Evolutionary conservation across 2,113 vertebrate species (phyloP).

Genomic region (Tonatia bakeri): DNA sequence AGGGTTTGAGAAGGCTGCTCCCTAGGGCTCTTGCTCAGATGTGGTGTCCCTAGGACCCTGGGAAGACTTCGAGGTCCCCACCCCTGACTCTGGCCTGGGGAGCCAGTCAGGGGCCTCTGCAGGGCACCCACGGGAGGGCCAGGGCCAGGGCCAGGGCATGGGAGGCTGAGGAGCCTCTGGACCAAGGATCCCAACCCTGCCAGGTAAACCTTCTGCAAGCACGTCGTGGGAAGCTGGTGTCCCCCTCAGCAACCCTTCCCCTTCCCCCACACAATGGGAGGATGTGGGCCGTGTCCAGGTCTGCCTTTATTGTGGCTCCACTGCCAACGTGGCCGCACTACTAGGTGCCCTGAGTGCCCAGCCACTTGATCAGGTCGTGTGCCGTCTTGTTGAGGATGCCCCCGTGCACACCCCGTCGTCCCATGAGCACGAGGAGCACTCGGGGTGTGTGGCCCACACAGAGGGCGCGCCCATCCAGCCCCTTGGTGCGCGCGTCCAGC

Average conservation of each 20-base stretch:
- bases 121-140: neutral
- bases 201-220: neutral
- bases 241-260: neutral
- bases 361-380: constrained; percentile 63
- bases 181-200: neutral
- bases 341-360: constrained; percentile 63
- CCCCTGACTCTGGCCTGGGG: neutral
- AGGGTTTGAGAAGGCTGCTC: neutral
- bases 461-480: constrained; percentile 65
- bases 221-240: neutral
- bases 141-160: too few species aligned
- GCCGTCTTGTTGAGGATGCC: constrained; percentile 75
- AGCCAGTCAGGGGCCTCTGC: neutral
- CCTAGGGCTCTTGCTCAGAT: neutral
- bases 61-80: neutral
- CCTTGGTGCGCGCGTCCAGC: constrained; percentile 74
- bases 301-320: constrained; percentile 44
- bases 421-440: constrained; percentile 73
- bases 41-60: neutral
- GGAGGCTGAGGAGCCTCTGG: neutral
- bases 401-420: constrained; percentile 73
- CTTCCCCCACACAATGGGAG: neutral
- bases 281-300: neutral
- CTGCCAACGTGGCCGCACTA: too few species aligned
- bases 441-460: constrained; percentile 69